Evolutionary conservation across 2,113 vertebrate genomes (phyloP), one percentile per base, ranked within the genome.

Genomic region (Oreochromis spilurus): DNA sequence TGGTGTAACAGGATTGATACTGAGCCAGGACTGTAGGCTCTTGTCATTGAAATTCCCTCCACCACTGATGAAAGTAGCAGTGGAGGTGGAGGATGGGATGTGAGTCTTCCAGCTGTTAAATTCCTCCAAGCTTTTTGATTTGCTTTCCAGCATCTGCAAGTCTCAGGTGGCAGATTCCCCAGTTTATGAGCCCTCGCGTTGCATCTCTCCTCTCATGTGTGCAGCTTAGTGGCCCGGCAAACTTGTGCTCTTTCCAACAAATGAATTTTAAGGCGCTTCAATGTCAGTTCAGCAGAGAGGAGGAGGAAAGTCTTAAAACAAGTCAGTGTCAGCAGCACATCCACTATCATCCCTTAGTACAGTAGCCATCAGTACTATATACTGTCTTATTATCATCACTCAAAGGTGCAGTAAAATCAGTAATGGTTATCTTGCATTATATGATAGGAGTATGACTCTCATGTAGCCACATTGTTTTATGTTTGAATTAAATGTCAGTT

Each of bases 151-250:
- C 90, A 86, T 91, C 84, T 85, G 89, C 89, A 91, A 93, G 93
- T 95, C 95, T 96, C 96, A 95, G 95, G 95, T 94, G 95, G 95
- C 91, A 94, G 90, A 94, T 93, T 86, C 88, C 89, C 86, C 85
- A 79, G 85, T 94, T 94, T 94, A 94, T 94, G 84, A 95, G 87
- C 87, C 86, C 81, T 91, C 43, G 3, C 83, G 17, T 84, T 81
- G 65, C 86, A 79, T 90, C 92, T 75, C 80, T 84, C 48, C 87
- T 34, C 78, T 87, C 90, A 57, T 85, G 87, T 88, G 84, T 88
- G 85, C 81, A 84, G 82, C 88, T 87, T 85, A 90, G 81, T 92
- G 83, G 85, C 54, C 84, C 70, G 53, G 79, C 87, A 87, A 90
- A 92, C 83, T 81, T 38, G 58, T 40, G 70, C 60, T 89, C 62